These are phyloP conservation scores for Apamea epomidion DNA, from an alignment of 2,888 invertebrate species.

Conservation along the genomic window DNA sequence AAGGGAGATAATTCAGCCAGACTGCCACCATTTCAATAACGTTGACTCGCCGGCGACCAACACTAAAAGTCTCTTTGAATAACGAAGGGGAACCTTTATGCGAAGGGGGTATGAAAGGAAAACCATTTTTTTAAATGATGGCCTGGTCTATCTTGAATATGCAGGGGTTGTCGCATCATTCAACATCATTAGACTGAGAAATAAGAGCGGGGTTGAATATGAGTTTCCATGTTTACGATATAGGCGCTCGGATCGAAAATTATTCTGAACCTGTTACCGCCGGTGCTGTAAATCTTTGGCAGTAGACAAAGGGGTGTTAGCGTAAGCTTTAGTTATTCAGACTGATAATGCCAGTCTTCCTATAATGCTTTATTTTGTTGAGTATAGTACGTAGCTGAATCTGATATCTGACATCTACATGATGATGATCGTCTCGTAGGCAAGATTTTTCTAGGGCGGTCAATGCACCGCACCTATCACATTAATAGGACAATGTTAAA, in stretches of 20 bases:
- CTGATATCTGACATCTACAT: neutral
- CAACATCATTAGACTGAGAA: conserved; percentile 86
- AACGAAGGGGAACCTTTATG: conserved; percentile 87
- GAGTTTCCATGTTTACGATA: conserved; percentile 71
- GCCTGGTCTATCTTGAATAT: conserved; percentile 84
- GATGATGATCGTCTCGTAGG: neutral
- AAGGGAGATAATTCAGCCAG: conserved; percentile 73
- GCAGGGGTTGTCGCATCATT: conserved; percentile 84
- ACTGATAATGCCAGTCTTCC: neutral
- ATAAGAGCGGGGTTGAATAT: conserved; percentile 78
- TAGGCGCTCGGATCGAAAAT: conserved; percentile 52
- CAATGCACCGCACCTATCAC: neutral
- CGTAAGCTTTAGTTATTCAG: conserved; percentile 31
- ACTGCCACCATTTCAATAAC: conserved; percentile 74
- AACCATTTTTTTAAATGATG: conserved; percentile 86
- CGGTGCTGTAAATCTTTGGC: conserved; percentile 40
- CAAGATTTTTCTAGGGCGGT: neutral
- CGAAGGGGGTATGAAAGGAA: conserved; percentile 82
- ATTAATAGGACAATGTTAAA: neutral
- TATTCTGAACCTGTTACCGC: conserved; percentile 45
- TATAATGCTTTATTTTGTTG: neutral
- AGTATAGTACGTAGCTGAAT: neutral
- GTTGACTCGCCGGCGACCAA: conserved; percentile 74
- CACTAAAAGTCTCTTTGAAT: conserved; percentile 85
- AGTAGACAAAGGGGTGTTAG: conserved; percentile 44